These are phyloP conservation scores for Passer montanus DNA, from an alignment of 2,113 vertebrate genomes.

Conservation along the genomic window DNA sequence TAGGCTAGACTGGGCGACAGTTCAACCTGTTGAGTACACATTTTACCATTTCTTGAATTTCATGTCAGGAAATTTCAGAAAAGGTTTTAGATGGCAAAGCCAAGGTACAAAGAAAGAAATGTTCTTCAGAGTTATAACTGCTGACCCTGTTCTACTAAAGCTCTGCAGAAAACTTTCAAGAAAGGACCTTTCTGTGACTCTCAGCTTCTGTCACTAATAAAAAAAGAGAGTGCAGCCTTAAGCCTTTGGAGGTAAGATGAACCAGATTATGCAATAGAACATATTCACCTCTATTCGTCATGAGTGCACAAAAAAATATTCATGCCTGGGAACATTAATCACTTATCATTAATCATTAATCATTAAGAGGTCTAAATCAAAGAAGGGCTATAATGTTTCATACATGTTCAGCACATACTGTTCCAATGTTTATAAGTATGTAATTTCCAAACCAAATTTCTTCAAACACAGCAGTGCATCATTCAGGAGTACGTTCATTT, in stretches of 20 bases:
- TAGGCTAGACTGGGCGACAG: background rate
- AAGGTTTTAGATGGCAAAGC: background rate
- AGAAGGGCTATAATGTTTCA: slow-evolving; percentile 9
- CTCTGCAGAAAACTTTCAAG: background rate
- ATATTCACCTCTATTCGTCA: slow-evolving; percentile 31
- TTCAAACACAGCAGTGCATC: slow-evolving; percentile 43
- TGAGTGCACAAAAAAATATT: slow-evolving; percentile 24
- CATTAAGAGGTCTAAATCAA: slow-evolving; percentile 43
- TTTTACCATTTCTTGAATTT: background rate
- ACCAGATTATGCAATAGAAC: background rate
- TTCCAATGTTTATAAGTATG: slow-evolving; percentile 42
- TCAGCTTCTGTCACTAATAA: background rate
- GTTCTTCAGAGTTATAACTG: background rate
- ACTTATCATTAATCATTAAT: no score
- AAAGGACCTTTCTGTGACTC: background rate
- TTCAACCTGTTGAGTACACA: background rate
- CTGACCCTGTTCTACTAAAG: background rate
- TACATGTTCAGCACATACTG: slow-evolving; percentile 21
- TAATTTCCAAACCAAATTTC: slow-evolving; percentile 64
- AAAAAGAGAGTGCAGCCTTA: background rate
- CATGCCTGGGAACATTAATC: slow-evolving; percentile 31
- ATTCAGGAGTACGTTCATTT: background rate
- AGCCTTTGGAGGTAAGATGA: background rate
- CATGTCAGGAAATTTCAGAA: background rate
- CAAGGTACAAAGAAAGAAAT: background rate